Percentiles rank a stretch among this genome's conserved stretches.
These are phyloP conservation scores for Taphrorychus bicolor DNA, from an alignment of 2,888 invertebrate genomes.

Conservation along the genomic window DNA sequence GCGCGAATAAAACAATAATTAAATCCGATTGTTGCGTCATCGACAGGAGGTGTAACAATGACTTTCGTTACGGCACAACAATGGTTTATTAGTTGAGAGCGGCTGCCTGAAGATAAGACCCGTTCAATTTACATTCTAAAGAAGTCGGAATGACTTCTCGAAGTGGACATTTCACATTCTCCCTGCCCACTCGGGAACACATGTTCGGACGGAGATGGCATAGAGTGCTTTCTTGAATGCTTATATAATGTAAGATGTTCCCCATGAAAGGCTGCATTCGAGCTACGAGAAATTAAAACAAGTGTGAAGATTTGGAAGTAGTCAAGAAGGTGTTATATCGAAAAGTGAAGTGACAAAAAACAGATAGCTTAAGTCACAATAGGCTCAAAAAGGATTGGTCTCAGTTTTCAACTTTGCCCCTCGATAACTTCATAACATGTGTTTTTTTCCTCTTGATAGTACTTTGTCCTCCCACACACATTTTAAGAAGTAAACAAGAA, in stretches of 20 bases:
- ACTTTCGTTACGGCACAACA: slow-evolving; percentile 58
- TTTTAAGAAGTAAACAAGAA: no score
- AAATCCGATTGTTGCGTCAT: slow-evolving; percentile 36
- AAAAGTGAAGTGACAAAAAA: no score
- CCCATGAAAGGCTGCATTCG: not conserved
- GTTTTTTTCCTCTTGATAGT: no score
- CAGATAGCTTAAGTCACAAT: no score
- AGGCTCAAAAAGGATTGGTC: no score
- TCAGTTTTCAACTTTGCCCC: no score
- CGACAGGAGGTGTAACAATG: slow-evolving; percentile 49
- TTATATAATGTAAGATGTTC: not conserved
- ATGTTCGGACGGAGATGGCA: slow-evolving; percentile 12
- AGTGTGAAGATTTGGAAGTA: no score
- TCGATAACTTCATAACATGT: no score
- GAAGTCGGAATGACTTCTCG: slow-evolving; percentile 55
- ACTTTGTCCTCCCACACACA: no score
- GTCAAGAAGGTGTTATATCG: no score
- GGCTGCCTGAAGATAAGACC: slow-evolving; percentile 58
- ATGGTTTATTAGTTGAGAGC: slow-evolving; percentile 59
- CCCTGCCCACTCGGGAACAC: slow-evolving; percentile 50
- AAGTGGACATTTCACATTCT: slow-evolving; percentile 58
- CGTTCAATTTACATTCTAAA: slow-evolving; percentile 60
- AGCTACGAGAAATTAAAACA: no score
- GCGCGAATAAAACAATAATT: slow-evolving; percentile 40
- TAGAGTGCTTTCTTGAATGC: not conserved